Conservation (phyloP, 2,888 invertebrate species). For the Erebia aethiops region DNA sequence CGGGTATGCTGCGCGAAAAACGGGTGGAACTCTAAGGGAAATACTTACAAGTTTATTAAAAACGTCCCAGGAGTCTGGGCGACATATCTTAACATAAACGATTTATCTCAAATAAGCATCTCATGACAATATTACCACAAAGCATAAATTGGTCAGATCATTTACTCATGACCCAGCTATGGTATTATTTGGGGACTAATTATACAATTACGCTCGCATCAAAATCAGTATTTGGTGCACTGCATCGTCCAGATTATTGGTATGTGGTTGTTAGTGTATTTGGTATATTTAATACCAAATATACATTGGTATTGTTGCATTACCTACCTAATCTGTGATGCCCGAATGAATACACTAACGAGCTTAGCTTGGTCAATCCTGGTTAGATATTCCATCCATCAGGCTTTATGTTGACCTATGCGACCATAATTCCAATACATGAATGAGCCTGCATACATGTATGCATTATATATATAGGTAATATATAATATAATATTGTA, state of each 20-base stretch:
- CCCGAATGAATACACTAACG: neutral
- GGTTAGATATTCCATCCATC: neutral
- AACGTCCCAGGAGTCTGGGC: too few species aligned
- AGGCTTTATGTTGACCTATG: neutral
- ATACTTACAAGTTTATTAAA: too few species aligned
- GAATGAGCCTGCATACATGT: neutral
- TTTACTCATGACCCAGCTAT: neutral
- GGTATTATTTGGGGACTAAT: neutral
- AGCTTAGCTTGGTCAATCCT: neutral
- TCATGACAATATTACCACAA: neutral
- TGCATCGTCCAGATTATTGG: neutral
- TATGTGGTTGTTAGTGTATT: neutral
- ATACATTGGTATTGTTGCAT: neutral
- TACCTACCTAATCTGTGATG: neutral
- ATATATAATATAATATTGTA: too few species aligned
- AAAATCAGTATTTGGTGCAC: neutral
- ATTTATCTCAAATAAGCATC: neutral
- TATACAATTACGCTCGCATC: neutral
- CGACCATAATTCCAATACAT: neutral
- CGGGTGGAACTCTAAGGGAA: too few species aligned
- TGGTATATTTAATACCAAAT: neutral
- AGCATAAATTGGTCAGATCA: neutral
- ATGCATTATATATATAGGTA: too few species aligned
- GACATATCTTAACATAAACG: neutral
- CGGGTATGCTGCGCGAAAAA: too few species aligned